Conservation (phyloP, 2,113 vertebrate genomes). For the Cervus canadensis region DNA sequence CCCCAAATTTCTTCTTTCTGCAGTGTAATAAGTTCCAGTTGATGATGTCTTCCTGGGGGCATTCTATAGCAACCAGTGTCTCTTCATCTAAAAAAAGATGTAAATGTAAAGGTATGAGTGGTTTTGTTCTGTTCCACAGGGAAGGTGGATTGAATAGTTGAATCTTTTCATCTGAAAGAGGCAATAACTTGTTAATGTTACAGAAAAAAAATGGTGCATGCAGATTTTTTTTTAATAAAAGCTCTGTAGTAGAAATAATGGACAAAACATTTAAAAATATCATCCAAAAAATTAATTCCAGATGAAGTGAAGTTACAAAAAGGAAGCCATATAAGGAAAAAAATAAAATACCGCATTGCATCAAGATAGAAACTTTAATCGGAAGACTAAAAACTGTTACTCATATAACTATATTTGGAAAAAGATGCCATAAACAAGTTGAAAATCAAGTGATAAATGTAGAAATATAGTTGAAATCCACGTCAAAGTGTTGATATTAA, state of each 20-base stretch:
- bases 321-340: not conserved
- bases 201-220: not conserved
- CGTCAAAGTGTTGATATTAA: not conserved
- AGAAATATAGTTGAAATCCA: not conserved
- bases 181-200: constrained; percentile 55
- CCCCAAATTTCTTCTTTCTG: constrained; percentile 90
- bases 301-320: not conserved
- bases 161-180: constrained; percentile 78
- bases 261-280: not conserved
- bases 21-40: constrained; percentile 84
- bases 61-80: constrained; percentile 87
- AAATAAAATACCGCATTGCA: not conserved
- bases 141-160: constrained; percentile 81
- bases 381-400: not conserved
- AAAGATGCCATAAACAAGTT: not conserved
- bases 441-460: not conserved
- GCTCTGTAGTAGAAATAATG: not conserved
- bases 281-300: not conserved
- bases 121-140: constrained; percentile 77
- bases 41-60: constrained; percentile 85
- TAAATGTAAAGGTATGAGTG: constrained; percentile 84
- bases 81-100: constrained; percentile 80
- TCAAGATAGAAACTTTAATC: not conserved
- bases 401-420: not conserved
- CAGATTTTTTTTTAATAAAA: not conserved